Evolutionary conservation across 2,113 vertebrate species (phyloP).

Genomic region (Butastur rufipennis): DNA sequence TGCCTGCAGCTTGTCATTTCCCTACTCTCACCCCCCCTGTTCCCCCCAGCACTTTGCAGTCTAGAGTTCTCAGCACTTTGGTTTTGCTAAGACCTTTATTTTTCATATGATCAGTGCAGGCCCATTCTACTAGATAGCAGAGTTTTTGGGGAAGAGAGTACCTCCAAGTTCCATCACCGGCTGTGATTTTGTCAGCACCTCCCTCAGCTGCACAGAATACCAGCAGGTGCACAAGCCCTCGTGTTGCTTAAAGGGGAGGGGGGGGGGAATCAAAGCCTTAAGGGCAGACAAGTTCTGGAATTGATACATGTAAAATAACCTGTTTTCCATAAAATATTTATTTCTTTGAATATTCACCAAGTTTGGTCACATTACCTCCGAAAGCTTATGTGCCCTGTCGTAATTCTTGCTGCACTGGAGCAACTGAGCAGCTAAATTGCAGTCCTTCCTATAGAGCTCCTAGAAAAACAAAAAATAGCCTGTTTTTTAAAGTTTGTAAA

Average conservation of each 20-base stretch:
- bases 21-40: not conserved
- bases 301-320: not conserved
- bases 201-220: not conserved
- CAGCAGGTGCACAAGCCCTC: not conserved
- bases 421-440: slow-evolving; percentile 93
- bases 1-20: not conserved
- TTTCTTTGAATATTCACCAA: not conserved
- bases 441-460: slow-evolving; percentile 96
- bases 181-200: not conserved
- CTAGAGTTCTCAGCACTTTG: not conserved
- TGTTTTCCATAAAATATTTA: not conserved
- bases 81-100: not conserved
- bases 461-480: slow-evolving; percentile 65
- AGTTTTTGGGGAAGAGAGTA: not conserved
- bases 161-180: not conserved
- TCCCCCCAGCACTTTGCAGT: not conserved
- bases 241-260: not conserved
- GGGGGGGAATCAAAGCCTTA: not conserved
- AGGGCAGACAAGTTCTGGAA: not conserved
- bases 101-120: not conserved
- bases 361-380: slow-evolving; percentile 81
- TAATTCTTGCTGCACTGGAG: slow-evolving; percentile 93
- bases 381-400: slow-evolving; percentile 87
- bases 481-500: not conserved
- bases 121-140: not conserved